These are phyloP conservation scores for Corythornis madagascariensis DNA, from an alignment of 2,113 vertebrate species.

Conservation along the genomic window DNA sequence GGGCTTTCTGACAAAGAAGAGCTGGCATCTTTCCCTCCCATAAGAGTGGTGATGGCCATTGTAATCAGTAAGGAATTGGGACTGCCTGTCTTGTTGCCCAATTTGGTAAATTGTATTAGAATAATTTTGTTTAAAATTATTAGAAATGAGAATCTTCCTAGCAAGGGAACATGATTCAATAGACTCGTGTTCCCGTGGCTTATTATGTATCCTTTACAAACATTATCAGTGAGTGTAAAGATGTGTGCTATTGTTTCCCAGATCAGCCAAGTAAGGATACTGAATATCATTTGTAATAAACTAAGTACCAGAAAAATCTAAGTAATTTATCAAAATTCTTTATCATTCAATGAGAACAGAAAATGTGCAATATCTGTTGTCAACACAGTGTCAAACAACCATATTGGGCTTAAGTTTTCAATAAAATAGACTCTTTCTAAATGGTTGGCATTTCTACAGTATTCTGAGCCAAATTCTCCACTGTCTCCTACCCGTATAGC, in stretches of 20 bases:
- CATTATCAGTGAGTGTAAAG: neutral
- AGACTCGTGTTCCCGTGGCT: neutral
- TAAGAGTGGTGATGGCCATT: neutral
- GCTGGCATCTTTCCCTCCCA: neutral
- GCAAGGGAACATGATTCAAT: neutral
- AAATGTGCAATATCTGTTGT: slow-evolving; percentile 68
- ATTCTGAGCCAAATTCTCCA: slow-evolving; percentile 53
- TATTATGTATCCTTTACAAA: neutral
- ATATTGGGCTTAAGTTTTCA: slow-evolving; percentile 55
- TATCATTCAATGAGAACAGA: slow-evolving; percentile 46
- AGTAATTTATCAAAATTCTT: slow-evolving; percentile 34
- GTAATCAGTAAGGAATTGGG: neutral
- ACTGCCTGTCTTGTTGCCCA: neutral
- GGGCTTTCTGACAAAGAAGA: slow-evolving; percentile 1
- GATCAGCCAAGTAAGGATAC: neutral
- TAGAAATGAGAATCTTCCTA: neutral
- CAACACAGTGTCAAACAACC: slow-evolving; percentile 67
- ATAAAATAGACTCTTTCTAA: slow-evolving; percentile 44
- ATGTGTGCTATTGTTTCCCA: neutral
- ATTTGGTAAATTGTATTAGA: neutral
- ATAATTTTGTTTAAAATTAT: neutral
- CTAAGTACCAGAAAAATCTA: neutral
- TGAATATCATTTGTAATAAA: neutral
- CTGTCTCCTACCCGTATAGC: slow-evolving; percentile 10
- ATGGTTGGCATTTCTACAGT: slow-evolving; percentile 51